A percentile compares a stretch with the other conserved stretches of the same genome.
Evolutionary conservation across 2,888 invertebrate species (phyloP).

Genomic region (Microctonus brassicae): DNA sequence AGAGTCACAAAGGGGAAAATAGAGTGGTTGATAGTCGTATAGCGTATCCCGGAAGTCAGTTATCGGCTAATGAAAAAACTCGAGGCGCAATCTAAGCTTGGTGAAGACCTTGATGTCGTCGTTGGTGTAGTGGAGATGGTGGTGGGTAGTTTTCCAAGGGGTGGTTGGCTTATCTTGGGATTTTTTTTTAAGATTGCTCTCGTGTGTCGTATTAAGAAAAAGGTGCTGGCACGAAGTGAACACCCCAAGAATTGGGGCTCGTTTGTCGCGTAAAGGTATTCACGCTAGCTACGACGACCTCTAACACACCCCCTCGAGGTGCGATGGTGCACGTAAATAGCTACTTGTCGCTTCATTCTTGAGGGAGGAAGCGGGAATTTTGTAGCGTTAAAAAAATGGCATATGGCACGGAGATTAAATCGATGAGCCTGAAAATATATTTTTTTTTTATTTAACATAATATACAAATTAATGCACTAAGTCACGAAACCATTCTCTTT

Average conservation of each 20-base stretch:
- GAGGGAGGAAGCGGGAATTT: slow-evolving; percentile 27
- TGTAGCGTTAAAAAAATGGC: slow-evolving; percentile 26
- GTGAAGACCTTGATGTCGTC: slow-evolving; percentile 49
- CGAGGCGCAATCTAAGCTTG: slow-evolving; percentile 54
- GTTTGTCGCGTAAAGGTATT: slow-evolving; percentile 17
- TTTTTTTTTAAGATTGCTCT: slow-evolving; percentile 66
- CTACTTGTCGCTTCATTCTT: slow-evolving; percentile 68
- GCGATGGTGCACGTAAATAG: slow-evolving; percentile 65
- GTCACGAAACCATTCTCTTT: slow-evolving; percentile 15
- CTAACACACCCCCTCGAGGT: slow-evolving; percentile 47
- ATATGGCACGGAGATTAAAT: slow-evolving; percentile 29
- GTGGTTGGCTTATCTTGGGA: slow-evolving; percentile 62
- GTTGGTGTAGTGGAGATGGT: too few relatives aligned
- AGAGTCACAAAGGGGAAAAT: slow-evolving; percentile 54
- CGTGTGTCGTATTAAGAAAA: slow-evolving; percentile 67
- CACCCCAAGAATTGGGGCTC: slow-evolving; percentile 36
- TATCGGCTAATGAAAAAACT: slow-evolving; percentile 67
- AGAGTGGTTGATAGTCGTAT: slow-evolving; percentile 63
- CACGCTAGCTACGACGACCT: slow-evolving; percentile 40
- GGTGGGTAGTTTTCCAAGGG: slow-evolving; percentile 43
- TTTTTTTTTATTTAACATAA: slow-evolving; percentile 28
- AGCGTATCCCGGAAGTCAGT: slow-evolving; percentile 57
- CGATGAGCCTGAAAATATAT: slow-evolving; percentile 12
- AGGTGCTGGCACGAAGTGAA: slow-evolving; percentile 43
- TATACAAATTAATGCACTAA: slow-evolving; percentile 18